Percentiles rank a stretch among this genome's conserved stretches.
Conservation (phyloP, 2,888 invertebrate species). For the Stenolophus ochropezus region DNA sequence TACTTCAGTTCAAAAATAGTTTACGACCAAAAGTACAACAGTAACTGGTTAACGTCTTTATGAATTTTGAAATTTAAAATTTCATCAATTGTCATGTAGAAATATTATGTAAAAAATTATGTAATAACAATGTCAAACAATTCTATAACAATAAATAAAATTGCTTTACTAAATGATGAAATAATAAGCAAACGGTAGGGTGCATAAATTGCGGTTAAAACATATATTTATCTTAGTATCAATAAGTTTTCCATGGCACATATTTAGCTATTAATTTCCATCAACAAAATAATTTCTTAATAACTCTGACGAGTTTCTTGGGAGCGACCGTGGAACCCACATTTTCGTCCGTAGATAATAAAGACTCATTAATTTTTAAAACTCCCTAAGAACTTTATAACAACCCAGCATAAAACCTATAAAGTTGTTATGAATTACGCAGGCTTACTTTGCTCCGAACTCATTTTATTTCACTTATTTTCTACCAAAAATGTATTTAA, state of each 20-base stretch:
- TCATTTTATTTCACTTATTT: constrained; percentile 47
- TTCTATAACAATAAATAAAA: too few species aligned
- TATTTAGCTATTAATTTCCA: constrained; percentile 43
- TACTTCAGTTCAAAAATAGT: too few species aligned
- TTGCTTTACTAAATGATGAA: too few species aligned
- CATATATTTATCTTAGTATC: constrained; percentile 20
- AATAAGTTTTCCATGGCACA: constrained; percentile 2
- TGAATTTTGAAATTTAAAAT: too few species aligned
- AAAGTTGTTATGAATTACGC: constrained; percentile 49
- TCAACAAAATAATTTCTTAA: constrained; percentile 43
- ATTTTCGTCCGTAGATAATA: constrained; percentile 49
- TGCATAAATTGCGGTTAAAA: not conserved
- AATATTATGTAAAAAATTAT: too few species aligned
- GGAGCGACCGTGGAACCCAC: constrained; percentile 23
- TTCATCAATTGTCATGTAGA: too few species aligned
- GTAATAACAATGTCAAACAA: too few species aligned
- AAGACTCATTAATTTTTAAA: constrained; percentile 50
- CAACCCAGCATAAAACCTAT: constrained; percentile 49
- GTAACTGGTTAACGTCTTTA: too few species aligned
- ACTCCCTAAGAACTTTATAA: constrained; percentile 50
- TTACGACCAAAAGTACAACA: too few species aligned
- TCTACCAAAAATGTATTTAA: constrained; percentile 33
- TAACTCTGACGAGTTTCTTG: constrained; percentile 42
- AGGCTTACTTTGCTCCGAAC: constrained; percentile 15
- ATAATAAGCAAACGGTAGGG: not conserved